Conservation (phyloP, 2,113 vertebrate genomes). For the Cervus canadensis region DNA sequence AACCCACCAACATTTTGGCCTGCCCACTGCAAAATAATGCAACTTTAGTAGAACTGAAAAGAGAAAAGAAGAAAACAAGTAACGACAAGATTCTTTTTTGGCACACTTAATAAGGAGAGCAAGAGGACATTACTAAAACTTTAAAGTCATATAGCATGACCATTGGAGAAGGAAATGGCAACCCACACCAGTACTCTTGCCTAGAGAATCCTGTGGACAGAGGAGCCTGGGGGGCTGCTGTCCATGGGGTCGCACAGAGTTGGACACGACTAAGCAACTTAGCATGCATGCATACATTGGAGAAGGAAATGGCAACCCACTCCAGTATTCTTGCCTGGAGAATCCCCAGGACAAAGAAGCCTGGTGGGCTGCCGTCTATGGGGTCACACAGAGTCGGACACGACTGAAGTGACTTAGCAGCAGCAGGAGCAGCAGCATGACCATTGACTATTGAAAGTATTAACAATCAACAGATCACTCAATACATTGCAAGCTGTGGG, state of each 20-base stretch:
- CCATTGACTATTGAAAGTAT: neutral
- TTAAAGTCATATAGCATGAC: neutral
- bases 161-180: neutral
- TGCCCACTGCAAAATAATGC: neutral
- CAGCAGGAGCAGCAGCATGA: neutral
- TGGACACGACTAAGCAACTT: too few species aligned
- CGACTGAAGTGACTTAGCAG: accelerated
- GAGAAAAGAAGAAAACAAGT: neutral
- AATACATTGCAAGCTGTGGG: neutral
- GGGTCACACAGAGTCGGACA: neutral
- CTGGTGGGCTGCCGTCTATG: too few species aligned
- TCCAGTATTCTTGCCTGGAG: too few species aligned
- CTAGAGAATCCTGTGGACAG: neutral
- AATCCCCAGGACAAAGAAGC: too few species aligned
- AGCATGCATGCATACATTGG: too few species aligned
- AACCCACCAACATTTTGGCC: neutral
- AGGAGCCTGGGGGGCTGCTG: neutral
- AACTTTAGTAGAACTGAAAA: neutral
- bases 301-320: too few species aligned
- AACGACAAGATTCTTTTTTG: neutral
- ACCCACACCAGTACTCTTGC: neutral
- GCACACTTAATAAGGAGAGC: neutral
- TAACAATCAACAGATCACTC: neutral
- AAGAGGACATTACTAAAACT: neutral
- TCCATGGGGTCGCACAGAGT: neutral